phyloP scores from a whole-genome alignment of 2,888 invertebrate genomes.

The Flexamia atlantica region DNA sequence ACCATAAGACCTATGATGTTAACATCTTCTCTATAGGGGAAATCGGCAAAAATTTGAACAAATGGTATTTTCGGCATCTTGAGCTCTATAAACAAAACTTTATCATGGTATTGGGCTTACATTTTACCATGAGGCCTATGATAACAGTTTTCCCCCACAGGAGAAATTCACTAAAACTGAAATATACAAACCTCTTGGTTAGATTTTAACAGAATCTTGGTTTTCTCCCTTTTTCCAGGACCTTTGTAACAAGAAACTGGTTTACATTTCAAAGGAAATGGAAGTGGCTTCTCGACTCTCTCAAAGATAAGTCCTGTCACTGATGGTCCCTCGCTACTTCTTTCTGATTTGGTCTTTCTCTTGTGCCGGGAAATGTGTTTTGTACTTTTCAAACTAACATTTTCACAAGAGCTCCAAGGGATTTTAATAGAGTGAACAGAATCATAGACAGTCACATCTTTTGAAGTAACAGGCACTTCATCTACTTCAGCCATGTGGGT shows the following conservation, averaged over 20 bases:
- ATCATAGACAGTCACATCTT: constrained; percentile 15
- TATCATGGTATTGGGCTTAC: too few relatives aligned
- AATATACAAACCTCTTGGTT: too few relatives aligned
- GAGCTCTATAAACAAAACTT: too few relatives aligned
- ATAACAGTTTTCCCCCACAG: too few relatives aligned
- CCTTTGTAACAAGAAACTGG: background rate
- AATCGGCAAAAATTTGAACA: too few relatives aligned
- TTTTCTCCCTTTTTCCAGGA: too few relatives aligned
- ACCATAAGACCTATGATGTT: too few relatives aligned
- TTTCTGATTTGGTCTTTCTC: background rate
- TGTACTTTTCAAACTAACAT: background rate
- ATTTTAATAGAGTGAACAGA: constrained; percentile 44
- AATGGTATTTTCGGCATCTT: too few relatives aligned
- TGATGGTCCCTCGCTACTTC: background rate
- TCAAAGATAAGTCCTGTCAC: constrained; percentile 1
- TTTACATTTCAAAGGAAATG: background rate
- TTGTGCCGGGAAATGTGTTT: background rate
- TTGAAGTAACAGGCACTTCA: background rate
- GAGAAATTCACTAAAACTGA: too few relatives aligned
- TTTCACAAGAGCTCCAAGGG: constrained; percentile 4
- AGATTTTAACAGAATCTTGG: too few relatives aligned
- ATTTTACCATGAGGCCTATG: too few relatives aligned
- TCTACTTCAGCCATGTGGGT: background rate
- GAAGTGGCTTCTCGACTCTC: constrained; percentile 14
- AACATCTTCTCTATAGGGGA: too few relatives aligned